Evolutionary conservation across 2,113 vertebrate genomes (phyloP).

Genomic region (Tachysurus vachellii): DNA sequence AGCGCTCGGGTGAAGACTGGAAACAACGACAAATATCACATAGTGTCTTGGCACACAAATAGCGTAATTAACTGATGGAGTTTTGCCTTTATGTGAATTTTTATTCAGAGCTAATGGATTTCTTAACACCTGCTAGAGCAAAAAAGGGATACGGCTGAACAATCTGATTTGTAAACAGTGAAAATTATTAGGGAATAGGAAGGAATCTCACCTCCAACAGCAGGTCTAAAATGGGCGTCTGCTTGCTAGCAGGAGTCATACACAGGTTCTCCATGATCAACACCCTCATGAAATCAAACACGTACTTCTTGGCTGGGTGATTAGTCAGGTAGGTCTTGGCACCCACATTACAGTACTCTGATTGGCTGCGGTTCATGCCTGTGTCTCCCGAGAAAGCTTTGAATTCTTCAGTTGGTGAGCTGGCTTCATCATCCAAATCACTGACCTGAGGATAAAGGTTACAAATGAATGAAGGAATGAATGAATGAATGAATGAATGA

Average conservation of each 20-base stretch:
- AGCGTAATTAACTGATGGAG: neutral
- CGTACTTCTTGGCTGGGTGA: conserved; percentile 96
- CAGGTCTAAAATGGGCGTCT: conserved; percentile 92
- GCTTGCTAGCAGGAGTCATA: conserved; percentile 92
- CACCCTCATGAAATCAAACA: conserved; percentile 97
- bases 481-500: neutral
- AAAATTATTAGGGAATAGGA: neutral
- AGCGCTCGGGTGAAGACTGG: conserved; percentile 95
- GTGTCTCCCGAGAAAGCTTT: conserved; percentile 90
- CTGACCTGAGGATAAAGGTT: conserved; percentile 76
- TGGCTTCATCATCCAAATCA: conserved; percentile 92
- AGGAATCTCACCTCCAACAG: conserved; percentile 84
- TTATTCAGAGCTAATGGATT: neutral
- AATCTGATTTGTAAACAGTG: neutral
- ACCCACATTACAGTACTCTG: conserved; percentile 96
- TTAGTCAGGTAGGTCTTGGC: conserved; percentile 97
- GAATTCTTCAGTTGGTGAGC: conserved; percentile 95
- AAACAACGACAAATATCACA: conserved; percentile 20
- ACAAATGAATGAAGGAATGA: neutral
- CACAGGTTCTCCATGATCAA: conserved; percentile 98
- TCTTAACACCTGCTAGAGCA: neutral
- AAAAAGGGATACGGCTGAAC: neutral
- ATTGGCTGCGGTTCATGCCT: conserved; percentile 98
- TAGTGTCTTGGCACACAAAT: neutral
- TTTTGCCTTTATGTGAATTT: neutral